Evolutionary conservation across 2,113 vertebrate species (phyloP).

Genomic region (Lonchura striata): DNA sequence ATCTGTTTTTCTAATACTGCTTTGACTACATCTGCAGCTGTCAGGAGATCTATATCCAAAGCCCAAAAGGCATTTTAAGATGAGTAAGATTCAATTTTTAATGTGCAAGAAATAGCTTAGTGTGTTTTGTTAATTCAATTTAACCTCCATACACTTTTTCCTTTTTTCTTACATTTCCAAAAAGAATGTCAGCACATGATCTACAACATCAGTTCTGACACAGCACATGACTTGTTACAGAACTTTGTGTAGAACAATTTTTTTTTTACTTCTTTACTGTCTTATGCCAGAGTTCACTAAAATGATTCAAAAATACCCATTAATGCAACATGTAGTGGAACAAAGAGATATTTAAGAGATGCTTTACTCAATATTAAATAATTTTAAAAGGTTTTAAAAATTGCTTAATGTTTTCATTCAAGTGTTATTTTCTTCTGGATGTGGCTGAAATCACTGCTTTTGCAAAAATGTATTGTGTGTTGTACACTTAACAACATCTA

Average conservation of each 20-base stretch:
- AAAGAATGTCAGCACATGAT: background rate
- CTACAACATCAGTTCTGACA: background rate
- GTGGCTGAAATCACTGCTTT: background rate
- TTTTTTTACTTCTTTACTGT: background rate
- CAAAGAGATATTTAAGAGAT: background rate
- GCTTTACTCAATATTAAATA: background rate
- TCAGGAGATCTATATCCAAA: background rate
- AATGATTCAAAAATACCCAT: background rate
- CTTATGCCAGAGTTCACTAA: background rate
- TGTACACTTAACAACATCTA: background rate
- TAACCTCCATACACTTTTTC: background rate
- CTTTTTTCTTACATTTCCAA: background rate
- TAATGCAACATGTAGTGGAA: background rate
- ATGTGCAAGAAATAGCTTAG: background rate
- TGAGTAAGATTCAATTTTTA: background rate
- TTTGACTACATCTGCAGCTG: background rate
- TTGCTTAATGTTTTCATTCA: background rate
- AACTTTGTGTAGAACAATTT: background rate
- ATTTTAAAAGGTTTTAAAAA: background rate
- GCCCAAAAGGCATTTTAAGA: slow-evolving; percentile 11
- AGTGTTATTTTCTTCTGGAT: background rate
- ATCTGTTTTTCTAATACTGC: background rate
- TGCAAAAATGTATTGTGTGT: background rate
- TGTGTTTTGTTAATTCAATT: background rate
- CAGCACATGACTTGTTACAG: background rate